Percentiles rank a stretch among this genome's conserved stretches.
Conservation (phyloP, 2,888 invertebrate species). For the Drepana falcataria region DNA sequence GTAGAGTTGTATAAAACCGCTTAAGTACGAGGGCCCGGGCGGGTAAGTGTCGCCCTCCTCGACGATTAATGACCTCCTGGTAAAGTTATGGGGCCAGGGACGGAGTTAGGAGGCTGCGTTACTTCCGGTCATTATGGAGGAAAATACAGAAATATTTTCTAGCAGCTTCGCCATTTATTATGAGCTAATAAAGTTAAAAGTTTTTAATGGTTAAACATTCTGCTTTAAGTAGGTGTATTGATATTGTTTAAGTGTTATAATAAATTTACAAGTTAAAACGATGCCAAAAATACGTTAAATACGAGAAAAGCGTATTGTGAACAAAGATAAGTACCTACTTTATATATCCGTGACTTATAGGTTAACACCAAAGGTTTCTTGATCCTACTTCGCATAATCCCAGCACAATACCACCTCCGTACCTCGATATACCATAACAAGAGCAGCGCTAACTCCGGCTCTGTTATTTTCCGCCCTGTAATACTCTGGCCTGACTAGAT, state of each 20-base stretch:
- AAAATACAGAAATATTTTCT: not conserved
- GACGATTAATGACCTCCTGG: conserved; percentile 59
- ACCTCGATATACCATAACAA: conserved; percentile 6
- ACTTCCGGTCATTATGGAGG: not conserved
- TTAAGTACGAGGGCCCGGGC: conserved; percentile 23
- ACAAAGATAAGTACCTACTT: too few species aligned
- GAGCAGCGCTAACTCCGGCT: conserved; percentile 22
- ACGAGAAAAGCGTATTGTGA: too few species aligned
- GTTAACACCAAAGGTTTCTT: too few species aligned
- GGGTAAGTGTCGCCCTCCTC: conserved; percentile 46
- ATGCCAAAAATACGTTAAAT: too few species aligned
- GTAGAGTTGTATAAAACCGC: conserved; percentile 13
- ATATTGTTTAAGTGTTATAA: too few species aligned
- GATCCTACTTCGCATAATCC: too few species aligned
- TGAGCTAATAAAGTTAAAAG: too few species aligned
- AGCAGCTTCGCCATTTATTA: not conserved
- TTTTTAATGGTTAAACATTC: too few species aligned
- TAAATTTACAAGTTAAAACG: too few species aligned
- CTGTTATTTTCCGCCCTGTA: conserved; percentile 50
- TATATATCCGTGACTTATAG: too few species aligned
- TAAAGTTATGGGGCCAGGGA: conserved; percentile 45
- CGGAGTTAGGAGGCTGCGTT: conserved; percentile 19
- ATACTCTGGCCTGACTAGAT: conserved; percentile 53
- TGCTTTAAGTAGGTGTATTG: too few species aligned
- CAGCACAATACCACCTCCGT: not conserved